Percentiles rank a stretch among this genome's conserved stretches.
Conservation (phyloP, 2,888 invertebrate species). For the Andrena flavipes region DNA sequence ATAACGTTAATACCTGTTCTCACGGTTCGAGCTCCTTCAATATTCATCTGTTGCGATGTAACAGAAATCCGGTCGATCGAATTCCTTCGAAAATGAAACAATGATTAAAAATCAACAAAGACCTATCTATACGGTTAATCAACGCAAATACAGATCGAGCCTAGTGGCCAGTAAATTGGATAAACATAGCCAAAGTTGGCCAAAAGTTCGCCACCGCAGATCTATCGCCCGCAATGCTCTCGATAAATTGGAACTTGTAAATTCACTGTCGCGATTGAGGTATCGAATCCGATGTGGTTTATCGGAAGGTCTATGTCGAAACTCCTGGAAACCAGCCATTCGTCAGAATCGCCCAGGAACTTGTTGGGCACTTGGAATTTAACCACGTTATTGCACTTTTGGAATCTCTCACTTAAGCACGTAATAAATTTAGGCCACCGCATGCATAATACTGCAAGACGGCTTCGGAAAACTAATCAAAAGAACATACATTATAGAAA, state of each 20-base stretch:
- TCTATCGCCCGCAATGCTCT: conserved; percentile 11
- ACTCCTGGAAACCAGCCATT: conserved; percentile 13
- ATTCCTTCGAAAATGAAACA: neutral
- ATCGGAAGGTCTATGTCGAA: neutral
- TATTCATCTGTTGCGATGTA: neutral
- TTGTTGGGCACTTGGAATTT: neutral
- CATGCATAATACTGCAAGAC: neutral
- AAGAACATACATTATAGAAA: neutral
- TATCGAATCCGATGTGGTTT: conserved; percentile 4
- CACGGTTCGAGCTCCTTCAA: neutral
- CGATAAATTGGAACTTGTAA: conserved; percentile 41
- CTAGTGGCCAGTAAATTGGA: conserved; percentile 9
- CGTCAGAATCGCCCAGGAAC: conserved; percentile 11
- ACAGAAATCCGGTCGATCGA: neutral
- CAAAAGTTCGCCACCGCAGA: conserved; percentile 1
- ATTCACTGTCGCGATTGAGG: conserved; percentile 25
- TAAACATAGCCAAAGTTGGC: conserved; percentile 16
- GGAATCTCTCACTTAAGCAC: conserved; percentile 1
- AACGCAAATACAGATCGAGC: conserved; percentile 10
- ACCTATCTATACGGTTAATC: neutral
- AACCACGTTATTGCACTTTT: neutral
- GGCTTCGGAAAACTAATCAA: neutral
- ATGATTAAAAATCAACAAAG: conserved; percentile 14
- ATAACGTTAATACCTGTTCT: conserved; percentile 10
- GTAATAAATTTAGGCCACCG: neutral